These are phyloP conservation scores for Galleria mellonella DNA, from an alignment of 1,140 invertebrate genomes.

Conservation along the genomic window DNA sequence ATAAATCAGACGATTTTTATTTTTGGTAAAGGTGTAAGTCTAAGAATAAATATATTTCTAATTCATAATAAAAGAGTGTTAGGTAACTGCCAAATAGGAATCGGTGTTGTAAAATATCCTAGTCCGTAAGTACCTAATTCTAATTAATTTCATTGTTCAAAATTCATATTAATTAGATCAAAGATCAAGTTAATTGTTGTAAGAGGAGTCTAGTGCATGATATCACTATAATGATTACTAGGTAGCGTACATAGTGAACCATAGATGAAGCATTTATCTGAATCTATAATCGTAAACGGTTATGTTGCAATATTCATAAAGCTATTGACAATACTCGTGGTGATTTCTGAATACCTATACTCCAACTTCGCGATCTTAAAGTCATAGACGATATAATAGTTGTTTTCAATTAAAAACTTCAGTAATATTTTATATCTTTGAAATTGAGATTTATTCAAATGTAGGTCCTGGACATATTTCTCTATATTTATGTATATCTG, in stretches of 20 bases:
- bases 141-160: slow-evolving; percentile 39
- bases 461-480: too few relatives aligned
- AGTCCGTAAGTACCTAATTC: slow-evolving; percentile 48
- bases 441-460: too few relatives aligned
- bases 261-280: slow-evolving; percentile 2
- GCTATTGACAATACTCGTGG: too few relatives aligned
- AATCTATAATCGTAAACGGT: too few relatives aligned
- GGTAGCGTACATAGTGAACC: slow-evolving; percentile 11
- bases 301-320: too few relatives aligned
- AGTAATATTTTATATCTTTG: too few relatives aligned
- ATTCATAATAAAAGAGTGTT: slow-evolving; percentile 38
- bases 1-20: not conserved
- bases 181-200: slow-evolving; percentile 26
- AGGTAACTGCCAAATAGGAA: slow-evolving; percentile 68
- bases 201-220: slow-evolving; percentile 47
- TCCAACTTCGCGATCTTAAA: too few relatives aligned
- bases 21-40: slow-evolving; percentile 7
- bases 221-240: slow-evolving; percentile 39
- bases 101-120: slow-evolving; percentile 59
- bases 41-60: slow-evolving; percentile 18
- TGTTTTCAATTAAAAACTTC: too few relatives aligned
- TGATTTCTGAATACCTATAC: too few relatives aligned
- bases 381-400: too few relatives aligned
- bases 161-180: slow-evolving; percentile 39
- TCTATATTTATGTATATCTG: too few relatives aligned